These are phyloP conservation scores for Luidia sarsii DNA, from an alignment of 53 echinoderm and acorn worm species.

Conservation along the genomic window DNA sequence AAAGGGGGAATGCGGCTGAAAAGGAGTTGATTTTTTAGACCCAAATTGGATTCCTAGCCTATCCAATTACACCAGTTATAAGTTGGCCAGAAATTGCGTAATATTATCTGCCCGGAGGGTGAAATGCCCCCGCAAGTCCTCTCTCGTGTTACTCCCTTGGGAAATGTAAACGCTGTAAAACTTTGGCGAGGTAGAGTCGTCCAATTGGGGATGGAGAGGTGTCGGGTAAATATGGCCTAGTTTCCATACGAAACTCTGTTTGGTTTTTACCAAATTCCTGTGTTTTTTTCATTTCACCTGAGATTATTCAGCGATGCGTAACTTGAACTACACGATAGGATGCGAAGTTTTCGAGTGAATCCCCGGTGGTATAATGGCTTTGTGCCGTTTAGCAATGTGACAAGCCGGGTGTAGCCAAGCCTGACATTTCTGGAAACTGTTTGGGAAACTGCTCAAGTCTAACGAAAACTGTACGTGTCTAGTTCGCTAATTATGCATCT, in stretches of 20 bases:
- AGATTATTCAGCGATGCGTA: neutral
- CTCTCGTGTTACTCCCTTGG: conserved; percentile 41
- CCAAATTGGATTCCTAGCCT: conserved; percentile 48
- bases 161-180: conserved; percentile 53
- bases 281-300: neutral
- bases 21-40: conserved; percentile 21
- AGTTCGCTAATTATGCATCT: no score
- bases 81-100: conserved; percentile 55
- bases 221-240: conserved; percentile 15
- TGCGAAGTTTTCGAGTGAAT: no score
- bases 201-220: conserved; percentile 22
- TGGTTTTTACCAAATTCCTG: neutral
- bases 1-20: conserved; percentile 1
- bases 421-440: no score
- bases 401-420: no score
- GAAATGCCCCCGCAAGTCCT: conserved; percentile 32
- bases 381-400: no score
- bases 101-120: conserved; percentile 44
- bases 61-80: conserved; percentile 54
- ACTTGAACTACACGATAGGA: no score
- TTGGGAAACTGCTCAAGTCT: no score
- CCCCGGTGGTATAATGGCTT: no score
- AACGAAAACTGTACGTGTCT: no score
- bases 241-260: conserved; percentile 20
- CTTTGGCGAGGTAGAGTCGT: conserved; percentile 15